Conservation (phyloP, 2,888 invertebrate species). For the Melanostoma scalare region DNA sequence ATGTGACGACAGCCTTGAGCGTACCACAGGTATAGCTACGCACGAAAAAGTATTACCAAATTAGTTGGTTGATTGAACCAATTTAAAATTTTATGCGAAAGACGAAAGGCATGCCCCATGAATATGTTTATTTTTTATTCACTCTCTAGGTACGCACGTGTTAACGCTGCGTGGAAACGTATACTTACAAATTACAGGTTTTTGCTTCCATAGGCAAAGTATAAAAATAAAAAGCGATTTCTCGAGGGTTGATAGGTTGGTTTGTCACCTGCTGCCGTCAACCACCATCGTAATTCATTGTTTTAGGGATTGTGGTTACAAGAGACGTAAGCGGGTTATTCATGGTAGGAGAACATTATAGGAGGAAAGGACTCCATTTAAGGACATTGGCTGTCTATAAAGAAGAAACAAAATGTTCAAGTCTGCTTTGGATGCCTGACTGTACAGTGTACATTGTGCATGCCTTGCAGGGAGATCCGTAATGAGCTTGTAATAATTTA, state of each 20-base stretch:
- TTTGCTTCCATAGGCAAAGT: slow-evolving; percentile 9
- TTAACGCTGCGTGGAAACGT: slow-evolving; percentile 17
- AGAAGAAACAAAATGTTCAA: slow-evolving; percentile 44
- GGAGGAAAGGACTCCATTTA: slow-evolving; percentile 46
- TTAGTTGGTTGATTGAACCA: slow-evolving; percentile 60
- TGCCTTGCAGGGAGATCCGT: slow-evolving; percentile 2
- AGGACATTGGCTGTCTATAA: slow-evolving; percentile 46
- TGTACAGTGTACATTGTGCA: background rate
- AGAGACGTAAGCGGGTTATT: background rate
- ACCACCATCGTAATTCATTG: background rate
- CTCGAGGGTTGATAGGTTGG: background rate
- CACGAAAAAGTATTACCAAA: slow-evolving; percentile 55
- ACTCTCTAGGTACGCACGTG: background rate
- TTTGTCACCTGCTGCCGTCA: slow-evolving; percentile 6
- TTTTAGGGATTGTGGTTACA: slow-evolving; percentile 7
- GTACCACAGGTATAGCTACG: slow-evolving; percentile 23
- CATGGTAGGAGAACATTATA: background rate
- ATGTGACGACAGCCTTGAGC: slow-evolving; percentile 10
- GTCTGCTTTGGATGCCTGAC: background rate
- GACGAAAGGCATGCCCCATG: slow-evolving; percentile 21
- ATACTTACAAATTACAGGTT: slow-evolving; percentile 33
- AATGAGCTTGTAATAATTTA: slow-evolving; percentile 64
- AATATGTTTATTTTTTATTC: slow-evolving; percentile 44
- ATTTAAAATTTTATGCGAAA: slow-evolving; percentile 47
- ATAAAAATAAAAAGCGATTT: background rate